Percentiles rank a stretch among this genome's conserved stretches.
Conservation (phyloP, 2,113 vertebrate species). For the Nyctereutes procyonoides region DNA sequence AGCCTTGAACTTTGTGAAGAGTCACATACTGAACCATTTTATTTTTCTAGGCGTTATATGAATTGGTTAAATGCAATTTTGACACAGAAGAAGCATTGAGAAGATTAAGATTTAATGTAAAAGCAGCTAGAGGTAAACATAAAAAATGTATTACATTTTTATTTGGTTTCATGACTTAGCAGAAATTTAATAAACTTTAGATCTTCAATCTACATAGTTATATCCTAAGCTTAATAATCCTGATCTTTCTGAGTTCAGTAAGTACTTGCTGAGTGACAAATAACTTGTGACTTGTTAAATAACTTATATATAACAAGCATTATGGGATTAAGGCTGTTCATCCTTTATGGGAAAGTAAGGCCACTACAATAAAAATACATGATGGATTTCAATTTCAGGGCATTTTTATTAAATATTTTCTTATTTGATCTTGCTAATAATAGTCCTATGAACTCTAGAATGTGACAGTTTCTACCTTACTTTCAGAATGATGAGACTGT, state of each 20-base stretch:
- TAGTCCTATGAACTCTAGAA: neutral
- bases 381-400: neutral
- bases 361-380: conserved; percentile 9
- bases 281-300: conserved; percentile 6
- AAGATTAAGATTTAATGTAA: conserved; percentile 95
- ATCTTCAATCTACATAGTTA: neutral
- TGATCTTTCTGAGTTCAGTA: conserved; percentile 25
- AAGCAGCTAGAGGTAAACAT: conserved; percentile 95
- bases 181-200: conserved; percentile 35
- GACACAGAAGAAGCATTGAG: conserved; percentile 96
- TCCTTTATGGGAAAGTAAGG: neutral
- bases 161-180: neutral
- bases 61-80: conserved; percentile 98
- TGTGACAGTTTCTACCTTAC: neutral
- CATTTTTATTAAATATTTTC: neutral
- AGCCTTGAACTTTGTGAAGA: neutral
- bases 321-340: neutral
- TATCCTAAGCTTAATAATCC: conserved; percentile 30
- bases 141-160: neutral
- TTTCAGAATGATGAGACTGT: conserved; percentile 43
- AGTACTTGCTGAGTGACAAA: neutral
- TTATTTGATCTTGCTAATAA: neutral
- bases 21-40: neutral
- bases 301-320: neutral
- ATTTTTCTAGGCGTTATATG: conserved; percentile 93